Base-by-base conservation (phyloP, 2,797 vertebrate genomes). In the Sciurus carolinensis region DNA sequence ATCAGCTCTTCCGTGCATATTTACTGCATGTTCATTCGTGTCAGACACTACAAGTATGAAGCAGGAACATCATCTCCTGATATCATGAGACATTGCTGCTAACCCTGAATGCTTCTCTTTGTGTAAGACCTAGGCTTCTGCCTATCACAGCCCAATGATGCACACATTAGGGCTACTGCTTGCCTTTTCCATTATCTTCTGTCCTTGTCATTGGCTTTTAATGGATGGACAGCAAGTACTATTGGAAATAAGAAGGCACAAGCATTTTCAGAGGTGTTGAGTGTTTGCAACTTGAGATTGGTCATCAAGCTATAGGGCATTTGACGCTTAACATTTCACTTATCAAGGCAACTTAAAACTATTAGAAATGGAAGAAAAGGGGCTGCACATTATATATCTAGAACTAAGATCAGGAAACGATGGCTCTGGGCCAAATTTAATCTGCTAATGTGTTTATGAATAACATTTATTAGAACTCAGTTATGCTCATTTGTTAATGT, bases 231-330 rank as follows among this genome's bases (percentile, higher is more conserved):
- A 47, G 4, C 57, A 93, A 80, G 50, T 93, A 7, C 26, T 84
- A 2, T 81, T 66, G 75, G n/a, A 81, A 86, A 42, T 75, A 30
- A 73, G 42, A 24, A 76, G 26, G 7, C 12, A 44, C 2, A 82
- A 59, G 10, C 28, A 80, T 90, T 92, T 84, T 93, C 59, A 82
- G 13, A 85, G 80, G 4, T 87, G 36, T 64, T 22, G 81, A 87
- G 52, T 22, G 22, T 66, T 87, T 84, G 7, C 24, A 81, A 42
- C 1, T 80, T 80, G 69, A 36, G 36, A 67, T 87, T 80, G 6
- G 24, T 84, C 50, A 11, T 79, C 9, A 33, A 62, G n/a, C 67
- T 91, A 7, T 22, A 33, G 14, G 4, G 1, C 33, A 57, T 85
- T 69, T 84, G 83, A 67, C 75, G 12, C 15, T 15, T 75, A 71